phyloP scores from a whole-genome alignment of 2,113 vertebrate species.

The Etheostoma cragini region DNA sequence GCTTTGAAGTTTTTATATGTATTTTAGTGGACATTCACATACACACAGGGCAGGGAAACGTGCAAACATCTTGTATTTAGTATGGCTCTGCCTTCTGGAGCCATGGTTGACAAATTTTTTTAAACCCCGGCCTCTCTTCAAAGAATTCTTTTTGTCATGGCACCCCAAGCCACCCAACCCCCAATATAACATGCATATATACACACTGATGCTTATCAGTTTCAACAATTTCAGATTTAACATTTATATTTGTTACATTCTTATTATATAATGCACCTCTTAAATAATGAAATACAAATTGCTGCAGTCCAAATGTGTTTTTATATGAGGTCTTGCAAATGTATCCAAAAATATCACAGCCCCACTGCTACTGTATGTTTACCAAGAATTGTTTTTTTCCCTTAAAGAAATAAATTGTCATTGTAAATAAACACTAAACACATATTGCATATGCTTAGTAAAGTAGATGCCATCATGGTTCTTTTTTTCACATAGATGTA shows the following conservation, averaged over 20 bases:
- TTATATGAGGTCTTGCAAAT: neutral
- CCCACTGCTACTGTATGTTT: neutral
- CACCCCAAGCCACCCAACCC: neutral
- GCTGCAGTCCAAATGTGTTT: conserved; percentile 2
- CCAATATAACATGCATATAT: no score
- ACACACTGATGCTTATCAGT: no score
- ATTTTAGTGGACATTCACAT: neutral
- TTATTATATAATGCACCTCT: neutral
- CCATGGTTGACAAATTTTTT: neutral
- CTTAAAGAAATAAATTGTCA: neutral
- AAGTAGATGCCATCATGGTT: neutral
- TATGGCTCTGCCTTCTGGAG: neutral
- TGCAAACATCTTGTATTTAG: neutral
- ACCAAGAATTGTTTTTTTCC: neutral
- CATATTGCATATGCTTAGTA: neutral
- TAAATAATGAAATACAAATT: neutral
- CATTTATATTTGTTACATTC: no score
- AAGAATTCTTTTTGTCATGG: neutral
- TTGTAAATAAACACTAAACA: neutral
- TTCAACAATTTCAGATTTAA: no score
- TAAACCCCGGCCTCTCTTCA: neutral
- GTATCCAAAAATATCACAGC: neutral
- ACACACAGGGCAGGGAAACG: neutral
- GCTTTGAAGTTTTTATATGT: conserved; percentile 28
- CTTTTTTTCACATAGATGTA: neutral